phyloP scores from a whole-genome alignment of 2,888 invertebrate species.

The Empis stercorea region DNA sequence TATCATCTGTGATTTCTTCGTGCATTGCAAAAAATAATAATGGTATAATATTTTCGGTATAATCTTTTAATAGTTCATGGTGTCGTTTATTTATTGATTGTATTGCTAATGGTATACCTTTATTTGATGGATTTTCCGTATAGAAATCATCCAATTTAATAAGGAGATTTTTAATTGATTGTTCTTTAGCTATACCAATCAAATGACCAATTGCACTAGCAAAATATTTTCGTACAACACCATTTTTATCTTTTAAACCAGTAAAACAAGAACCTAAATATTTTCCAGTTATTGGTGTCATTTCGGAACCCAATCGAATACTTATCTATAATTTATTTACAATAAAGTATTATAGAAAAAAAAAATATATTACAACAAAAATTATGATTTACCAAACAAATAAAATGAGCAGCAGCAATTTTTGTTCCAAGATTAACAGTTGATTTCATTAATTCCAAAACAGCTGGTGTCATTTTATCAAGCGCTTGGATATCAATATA shows the following conservation, averaged over 20 bases:
- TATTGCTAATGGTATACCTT: conserved; percentile 60
- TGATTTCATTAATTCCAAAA: conserved; percentile 66
- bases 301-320: conserved; percentile 40
- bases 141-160: conserved; percentile 43
- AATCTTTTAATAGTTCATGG: conserved; percentile 67
- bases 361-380: too few species aligned
- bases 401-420: conserved; percentile 66
- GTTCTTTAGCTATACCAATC: conserved; percentile 61
- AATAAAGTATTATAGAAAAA: not conserved
- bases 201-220: conserved; percentile 76
- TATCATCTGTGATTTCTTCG: conserved; percentile 53
- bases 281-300: conserved; percentile 46
- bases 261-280: conserved; percentile 45
- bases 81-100: conserved; percentile 72
- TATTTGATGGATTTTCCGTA: conserved; percentile 59
- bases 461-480: conserved; percentile 65
- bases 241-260: conserved; percentile 73
- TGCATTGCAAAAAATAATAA: conserved; percentile 87
- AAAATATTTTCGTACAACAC: conserved; percentile 70
- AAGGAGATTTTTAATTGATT: conserved; percentile 45
- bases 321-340: conserved; percentile 22
- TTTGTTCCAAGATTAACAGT: conserved; percentile 75
- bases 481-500: conserved; percentile 65
- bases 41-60: conserved; percentile 62
- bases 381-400: conserved; percentile 46